Evolutionary conservation across 2,113 vertebrate genomes (phyloP), one percentile per base, ranked within the genome.

Genomic region (Lipophrys pholis): DNA sequence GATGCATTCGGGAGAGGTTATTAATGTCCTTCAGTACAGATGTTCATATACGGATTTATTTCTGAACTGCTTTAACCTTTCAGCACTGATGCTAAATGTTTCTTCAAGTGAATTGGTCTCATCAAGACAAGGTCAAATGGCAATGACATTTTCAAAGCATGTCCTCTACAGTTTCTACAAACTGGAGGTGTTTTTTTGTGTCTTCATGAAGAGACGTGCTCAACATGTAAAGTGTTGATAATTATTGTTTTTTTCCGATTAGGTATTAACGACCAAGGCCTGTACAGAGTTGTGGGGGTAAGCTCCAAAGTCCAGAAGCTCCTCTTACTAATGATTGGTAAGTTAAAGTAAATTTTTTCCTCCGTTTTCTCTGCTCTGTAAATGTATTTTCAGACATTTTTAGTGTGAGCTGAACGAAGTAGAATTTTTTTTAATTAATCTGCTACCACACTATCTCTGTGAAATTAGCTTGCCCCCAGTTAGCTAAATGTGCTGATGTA

Each of bases 261-360:
- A 99, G 98, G 97, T 90, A 97, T 99, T 90, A 97, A 97, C 86
- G 97, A 99, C 91, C 96, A 98, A 94, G 98, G 98, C 90, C 62
- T 99, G 78, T 99, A 99, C 93, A 95, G 98, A 95, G 95, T 99
- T 90, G 97, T 97, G 65, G 98, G 97, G 58, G 97, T 99, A 89
- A 98, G 95, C 94, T 98, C 97, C 90, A 99, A 97, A 93, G 97
- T 99, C 82, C 97, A 98, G 94, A 98, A 96, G 94, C 97, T 99
- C 76, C 94, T 99, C 76, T 95, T 82, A 94, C 93, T 98, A 86
- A 97, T 98, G 93, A 97, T 97, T 87, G 97, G 98, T 99, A 94
- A 95, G 89, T 83, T 30, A 30, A 36, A 52, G 5, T 51, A 0
- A 9, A 1, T 35, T 54, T 3, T 39, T 57, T 4, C 63, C 17